A percentile compares a stretch with the other conserved stretches of the same genome.
Evolutionary conservation across 2,888 invertebrate genomes (phyloP).

Genomic region (Diaphora mendica): DNA sequence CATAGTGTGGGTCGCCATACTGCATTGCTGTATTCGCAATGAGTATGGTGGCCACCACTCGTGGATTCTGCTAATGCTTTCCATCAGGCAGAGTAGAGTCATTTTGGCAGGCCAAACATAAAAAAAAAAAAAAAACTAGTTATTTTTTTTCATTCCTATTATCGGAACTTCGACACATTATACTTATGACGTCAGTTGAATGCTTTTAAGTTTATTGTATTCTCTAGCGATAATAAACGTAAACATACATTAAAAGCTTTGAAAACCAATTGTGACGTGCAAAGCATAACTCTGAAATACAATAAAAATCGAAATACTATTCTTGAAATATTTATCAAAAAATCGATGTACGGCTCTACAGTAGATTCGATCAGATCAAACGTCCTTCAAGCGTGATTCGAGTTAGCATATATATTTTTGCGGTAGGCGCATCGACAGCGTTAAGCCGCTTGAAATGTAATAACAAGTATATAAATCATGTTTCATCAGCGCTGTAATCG

Average conservation of each 20-base stretch:
- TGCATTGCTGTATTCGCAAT: no score
- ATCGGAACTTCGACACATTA: not conserved
- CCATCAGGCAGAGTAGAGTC: no score
- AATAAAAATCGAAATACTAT: not conserved
- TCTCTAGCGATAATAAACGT: not conserved
- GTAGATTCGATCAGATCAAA: conserved; percentile 21
- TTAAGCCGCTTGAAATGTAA: conserved; percentile 37
- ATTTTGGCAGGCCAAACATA: no score
- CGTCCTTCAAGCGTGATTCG: conserved; percentile 40
- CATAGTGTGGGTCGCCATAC: no score
- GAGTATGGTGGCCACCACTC: no score
- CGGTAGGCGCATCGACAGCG: conserved; percentile 24
- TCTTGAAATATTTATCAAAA: not conserved
- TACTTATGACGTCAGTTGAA: not conserved
- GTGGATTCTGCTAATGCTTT: no score
- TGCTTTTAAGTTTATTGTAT: not conserved
- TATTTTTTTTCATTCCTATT: not conserved
- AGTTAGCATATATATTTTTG: conserved; percentile 45
- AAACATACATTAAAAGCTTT: not conserved
- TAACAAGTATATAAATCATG: conserved; percentile 48
- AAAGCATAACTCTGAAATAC: not conserved
- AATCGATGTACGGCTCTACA: not conserved
- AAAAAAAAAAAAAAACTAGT: no score
- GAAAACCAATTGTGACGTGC: not conserved
- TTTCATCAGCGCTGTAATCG: conserved; percentile 39